These are phyloP conservation scores for Drosophila flavopinicola DNA, from an alignment of 2,888 invertebrate genomes.

Conservation along the genomic window DNA sequence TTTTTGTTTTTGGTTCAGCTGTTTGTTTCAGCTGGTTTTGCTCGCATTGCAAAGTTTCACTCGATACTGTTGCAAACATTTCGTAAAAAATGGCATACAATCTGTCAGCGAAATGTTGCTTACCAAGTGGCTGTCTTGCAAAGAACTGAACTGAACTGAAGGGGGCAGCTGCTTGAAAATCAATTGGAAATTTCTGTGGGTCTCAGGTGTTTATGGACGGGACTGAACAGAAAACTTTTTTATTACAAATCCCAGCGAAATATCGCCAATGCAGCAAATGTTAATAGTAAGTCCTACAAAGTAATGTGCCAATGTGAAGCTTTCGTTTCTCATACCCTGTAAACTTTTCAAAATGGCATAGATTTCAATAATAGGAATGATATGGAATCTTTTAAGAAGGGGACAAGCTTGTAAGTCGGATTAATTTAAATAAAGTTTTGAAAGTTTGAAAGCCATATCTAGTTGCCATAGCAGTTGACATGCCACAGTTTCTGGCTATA, in stretches of 20 bases:
- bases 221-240: conserved; percentile 33
- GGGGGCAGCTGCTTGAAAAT: conserved; percentile 60
- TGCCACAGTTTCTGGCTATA: no score
- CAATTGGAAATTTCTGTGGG: conserved; percentile 63
- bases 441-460: no score
- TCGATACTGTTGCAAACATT: conserved; percentile 73
- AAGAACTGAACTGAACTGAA: background rate
- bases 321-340: conserved; percentile 21
- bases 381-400: no score
- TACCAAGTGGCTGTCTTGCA: conserved; percentile 37
- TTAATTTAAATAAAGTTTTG: no score
- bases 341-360: background rate
- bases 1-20: no score
- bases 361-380: no score
- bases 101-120: conserved; percentile 71
- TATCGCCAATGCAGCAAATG: conserved; percentile 57
- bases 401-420: no score
- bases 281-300: conserved; percentile 48
- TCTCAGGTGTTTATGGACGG: conserved; percentile 69
- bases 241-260: conserved; percentile 51
- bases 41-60: conserved; percentile 63
- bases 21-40: conserved; percentile 71
- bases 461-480: no score
- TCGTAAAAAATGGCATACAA: conserved; percentile 74
- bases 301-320: conserved; percentile 36